A percentile compares a stretch with the other conserved stretches of the same genome.
Conservation (phyloP, 2,797 vertebrate genomes). For the Cyprinodon diabolis region DNA sequence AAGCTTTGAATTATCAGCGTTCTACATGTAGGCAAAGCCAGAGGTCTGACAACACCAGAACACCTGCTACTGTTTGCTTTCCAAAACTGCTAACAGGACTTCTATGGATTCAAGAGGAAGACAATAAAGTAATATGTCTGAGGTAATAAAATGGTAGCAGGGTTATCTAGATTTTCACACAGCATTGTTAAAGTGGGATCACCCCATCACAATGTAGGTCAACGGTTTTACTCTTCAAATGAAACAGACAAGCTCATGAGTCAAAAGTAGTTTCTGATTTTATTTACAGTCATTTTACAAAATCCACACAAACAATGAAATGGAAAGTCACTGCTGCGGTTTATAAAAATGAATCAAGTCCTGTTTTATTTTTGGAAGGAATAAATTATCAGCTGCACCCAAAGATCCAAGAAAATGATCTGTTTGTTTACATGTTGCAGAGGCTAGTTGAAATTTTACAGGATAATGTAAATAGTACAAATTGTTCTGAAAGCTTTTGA, state of each 20-base stretch:
- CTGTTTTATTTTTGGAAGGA: too few species aligned
- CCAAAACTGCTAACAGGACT: too few species aligned
- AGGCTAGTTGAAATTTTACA: neutral
- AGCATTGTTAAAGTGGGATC: too few species aligned
- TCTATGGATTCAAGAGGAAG: too few species aligned
- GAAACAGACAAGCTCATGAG: neutral
- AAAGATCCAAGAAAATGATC: too few species aligned
- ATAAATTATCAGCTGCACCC: neutral
- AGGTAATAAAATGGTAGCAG: too few species aligned
- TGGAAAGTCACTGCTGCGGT: constrained; percentile 44
- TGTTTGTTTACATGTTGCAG: neutral
- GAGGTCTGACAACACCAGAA: too few species aligned
- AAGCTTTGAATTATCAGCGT: neutral
- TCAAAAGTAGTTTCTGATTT: constrained; percentile 64
- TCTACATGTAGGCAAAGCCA: neutral
- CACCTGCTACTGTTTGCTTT: too few species aligned
- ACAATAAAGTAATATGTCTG: too few species aligned
- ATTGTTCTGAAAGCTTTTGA: neutral
- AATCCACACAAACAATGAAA: constrained; percentile 54
- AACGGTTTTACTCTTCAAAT: neutral
- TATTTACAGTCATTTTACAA: constrained; percentile 73
- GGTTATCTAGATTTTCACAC: too few species aligned
- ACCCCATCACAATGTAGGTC: neutral
- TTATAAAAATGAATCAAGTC: constrained; percentile 27
- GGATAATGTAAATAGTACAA: neutral